Percentiles rank a stretch among this genome's conserved stretches.
phyloP scores from a whole-genome alignment of 2,888 invertebrate genomes.

The Zaprionus lineosus region DNA sequence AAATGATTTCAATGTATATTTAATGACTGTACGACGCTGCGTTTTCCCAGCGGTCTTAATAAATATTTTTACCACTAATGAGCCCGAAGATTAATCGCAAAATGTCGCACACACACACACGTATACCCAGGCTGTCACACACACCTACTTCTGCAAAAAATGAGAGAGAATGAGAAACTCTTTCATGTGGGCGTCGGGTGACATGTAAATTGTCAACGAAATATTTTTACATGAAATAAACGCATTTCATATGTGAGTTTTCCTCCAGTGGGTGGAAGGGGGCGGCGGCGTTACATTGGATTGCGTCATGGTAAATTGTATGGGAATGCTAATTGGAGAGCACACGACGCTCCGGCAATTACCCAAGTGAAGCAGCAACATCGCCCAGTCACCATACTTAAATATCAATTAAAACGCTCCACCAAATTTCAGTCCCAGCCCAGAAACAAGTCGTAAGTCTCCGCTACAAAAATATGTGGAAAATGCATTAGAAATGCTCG shows the following conservation, averaged over 20 bases:
- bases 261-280: not conserved
- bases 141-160: not conserved
- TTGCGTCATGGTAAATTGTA: constrained; percentile 62
- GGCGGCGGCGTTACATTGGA: constrained; percentile 5
- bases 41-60: constrained; percentile 63
- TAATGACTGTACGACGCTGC: constrained; percentile 48
- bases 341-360: constrained; percentile 63
- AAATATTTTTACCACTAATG: constrained; percentile 76
- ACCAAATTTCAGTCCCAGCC: constrained; percentile 17
- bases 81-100: constrained; percentile 69
- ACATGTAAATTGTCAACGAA: constrained; percentile 64
- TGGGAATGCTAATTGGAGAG: constrained; percentile 54
- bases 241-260: constrained; percentile 29
- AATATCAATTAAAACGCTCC: constrained; percentile 68
- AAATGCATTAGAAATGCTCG: constrained; percentile 50
- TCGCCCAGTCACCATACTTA: constrained; percentile 44
- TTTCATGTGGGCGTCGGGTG: constrained; percentile 36
- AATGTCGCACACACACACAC: constrained; percentile 42
- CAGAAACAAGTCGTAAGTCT: constrained; percentile 8
- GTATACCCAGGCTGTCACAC: constrained; percentile 12
- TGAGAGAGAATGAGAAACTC: not conserved
- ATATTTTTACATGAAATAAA: constrained; percentile 50
- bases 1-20: constrained; percentile 53
- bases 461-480: constrained; percentile 29
- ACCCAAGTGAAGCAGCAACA: constrained; percentile 25